Evolutionary conservation across 1,140 invertebrate genomes (phyloP), one percentile per base, ranked within the genome.

Genomic region (Zaprionus ornatus): DNA sequence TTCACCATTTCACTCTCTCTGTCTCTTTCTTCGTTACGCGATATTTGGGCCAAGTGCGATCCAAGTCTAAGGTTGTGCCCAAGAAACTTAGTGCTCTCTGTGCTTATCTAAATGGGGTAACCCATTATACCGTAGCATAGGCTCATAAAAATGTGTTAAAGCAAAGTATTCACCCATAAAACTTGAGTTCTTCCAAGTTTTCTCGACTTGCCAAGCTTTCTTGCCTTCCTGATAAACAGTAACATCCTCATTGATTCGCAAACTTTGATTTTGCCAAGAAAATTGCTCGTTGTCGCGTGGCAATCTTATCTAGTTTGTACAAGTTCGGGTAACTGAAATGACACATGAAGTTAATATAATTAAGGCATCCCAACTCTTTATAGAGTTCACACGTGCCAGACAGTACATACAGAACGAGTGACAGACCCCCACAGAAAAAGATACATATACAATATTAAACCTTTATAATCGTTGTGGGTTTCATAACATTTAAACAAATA

Each of bases 21-120:
- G 25, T 25, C 9, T 29, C 27, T 29, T 29, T 10, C 29, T 32
- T 32, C 19, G 67, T 25, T 21, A 91, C 27, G 25, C 56, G 66
- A 87, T 76, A 87, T 78, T 69, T 71, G 52, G 83, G 72, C 70
- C 79, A 87, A 87, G 83, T 61, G 56, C 57, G 37, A 64, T 5
- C 17, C n/a, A 10, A 13, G 9, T 21, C 45, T 50, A 1, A 21
- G 45, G 19, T 50, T 23, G 15, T 45, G 40, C n/a, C 15, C 40
- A 37, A 37, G 35, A 13, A 37, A 37, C 35, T 37, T 32, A n/a
- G 37, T 40, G 37, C 15, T 40, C 37, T n/a, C 37, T n/a, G 37
- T 40, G 15, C 37, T 40, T 40, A 40, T 21, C 9, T 21, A 19
- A 19, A 48, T 48, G 17, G 45, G 7, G 3, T 21, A 17, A 48